Conservation (phyloP, 64 coral and sea anemone species). For the Montipora cactus region DNA sequence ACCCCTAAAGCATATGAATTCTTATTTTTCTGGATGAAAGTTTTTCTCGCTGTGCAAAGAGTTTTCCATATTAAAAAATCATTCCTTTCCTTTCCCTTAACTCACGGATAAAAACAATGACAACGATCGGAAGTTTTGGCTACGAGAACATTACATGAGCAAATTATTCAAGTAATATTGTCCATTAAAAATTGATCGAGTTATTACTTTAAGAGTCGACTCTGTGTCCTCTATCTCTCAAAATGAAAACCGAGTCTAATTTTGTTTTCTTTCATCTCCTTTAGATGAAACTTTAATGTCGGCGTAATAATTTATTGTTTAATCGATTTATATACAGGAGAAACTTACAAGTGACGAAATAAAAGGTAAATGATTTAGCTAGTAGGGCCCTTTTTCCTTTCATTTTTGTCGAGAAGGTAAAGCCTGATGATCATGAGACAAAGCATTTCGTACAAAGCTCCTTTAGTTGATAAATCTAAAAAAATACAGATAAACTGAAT, state of each 20-base stretch:
- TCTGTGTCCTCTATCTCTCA: too few relatives aligned
- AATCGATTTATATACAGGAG: background rate
- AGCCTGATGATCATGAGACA: too few relatives aligned
- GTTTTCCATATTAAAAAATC: too few relatives aligned
- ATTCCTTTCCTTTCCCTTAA: too few relatives aligned
- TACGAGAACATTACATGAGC: background rate
- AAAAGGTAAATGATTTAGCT: background rate
- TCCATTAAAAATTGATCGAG: background rate
- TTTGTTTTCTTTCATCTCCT: too few relatives aligned
- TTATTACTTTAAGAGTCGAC: background rate
- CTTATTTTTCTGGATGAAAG: too few relatives aligned
- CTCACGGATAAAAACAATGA: background rate
- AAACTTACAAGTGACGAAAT: slow-evolving; percentile 37
- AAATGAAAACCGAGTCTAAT: background rate
- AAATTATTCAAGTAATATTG: background rate
- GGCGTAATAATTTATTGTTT: background rate
- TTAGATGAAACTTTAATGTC: too few relatives aligned
- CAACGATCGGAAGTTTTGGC: background rate
- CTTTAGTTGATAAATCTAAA: too few relatives aligned
- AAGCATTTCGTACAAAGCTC: too few relatives aligned
- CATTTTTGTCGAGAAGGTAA: background rate
- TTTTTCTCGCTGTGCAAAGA: too few relatives aligned
- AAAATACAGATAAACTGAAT: too few relatives aligned
- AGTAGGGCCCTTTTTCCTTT: background rate
- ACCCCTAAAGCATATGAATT: too few relatives aligned